Base-by-base conservation (phyloP, 2,113 vertebrate genomes). In the Pundamilia nyererei region DNA sequence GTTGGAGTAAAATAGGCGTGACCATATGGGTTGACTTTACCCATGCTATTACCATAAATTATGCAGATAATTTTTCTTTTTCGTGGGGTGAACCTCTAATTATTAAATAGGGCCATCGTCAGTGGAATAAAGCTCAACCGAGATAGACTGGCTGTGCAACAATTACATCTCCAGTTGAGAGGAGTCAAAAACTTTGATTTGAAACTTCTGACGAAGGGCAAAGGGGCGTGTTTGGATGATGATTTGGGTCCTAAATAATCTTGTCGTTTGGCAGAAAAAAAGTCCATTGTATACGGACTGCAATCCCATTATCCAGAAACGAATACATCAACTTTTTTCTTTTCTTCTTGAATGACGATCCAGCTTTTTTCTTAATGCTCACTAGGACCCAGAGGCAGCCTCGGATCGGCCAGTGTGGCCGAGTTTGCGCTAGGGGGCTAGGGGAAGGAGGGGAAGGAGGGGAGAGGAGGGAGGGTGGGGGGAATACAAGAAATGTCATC, bases 311-410 rank as follows among this genome's bases (percentile, higher is more conserved):
- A 54, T 26, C 14, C 15, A 7, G 55, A 5, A 15, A 31, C 55
- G 17, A 49, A 40, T 19, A 75, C 19, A 58, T 14, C 2, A 80
- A 62, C 40, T 79, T 82, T 84, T 31, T 35, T 65, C 17, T 65
- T n/a, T 29, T 58, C n/a, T 56, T 12, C 68, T 35, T 54, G 51
- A 14, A 51, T 60, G 24, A 79, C 86, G 79, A 82, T 79, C 81
- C 81, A 85, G 29, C 35, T 49, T 54, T 79, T 86, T 83, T 89
- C 33, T 42, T 70, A 42, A 35, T 45, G 75, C 88, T 82, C 95
- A 79, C 95, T 96, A 96, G 95, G 95, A 96, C 95, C 95, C 91
- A 85, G 95, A 83, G 92, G 94, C 91, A 72, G 24, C 85, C 90
- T 87, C 83, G 81, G 60, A 85, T 72, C 85, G 86, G 91, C 65